Conservation (phyloP, 2,888 invertebrate genomes). For the Agrotis ipsilon region DNA sequence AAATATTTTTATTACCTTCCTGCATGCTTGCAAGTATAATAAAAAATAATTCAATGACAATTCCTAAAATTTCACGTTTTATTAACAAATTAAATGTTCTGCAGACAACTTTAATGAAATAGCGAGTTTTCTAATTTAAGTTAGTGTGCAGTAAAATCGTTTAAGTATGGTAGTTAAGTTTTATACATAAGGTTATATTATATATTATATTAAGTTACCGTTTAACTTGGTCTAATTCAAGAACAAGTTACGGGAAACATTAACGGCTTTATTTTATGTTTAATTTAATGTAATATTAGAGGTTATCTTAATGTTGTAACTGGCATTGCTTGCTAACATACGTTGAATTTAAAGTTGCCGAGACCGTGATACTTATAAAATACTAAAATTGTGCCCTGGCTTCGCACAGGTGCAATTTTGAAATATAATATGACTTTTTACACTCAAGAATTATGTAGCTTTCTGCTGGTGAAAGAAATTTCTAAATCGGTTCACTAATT, state of each 20-base stretch:
- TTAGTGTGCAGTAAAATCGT: slow-evolving; percentile 4
- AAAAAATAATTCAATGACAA: slow-evolving; percentile 43
- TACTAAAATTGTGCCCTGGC: not conserved
- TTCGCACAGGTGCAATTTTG: no score
- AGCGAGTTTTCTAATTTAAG: slow-evolving; percentile 21
- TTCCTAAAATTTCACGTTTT: slow-evolving; percentile 36
- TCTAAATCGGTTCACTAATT: no score
- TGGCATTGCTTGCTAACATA: slow-evolving; percentile 25
- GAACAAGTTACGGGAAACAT: slow-evolving; percentile 37
- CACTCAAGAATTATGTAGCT: no score
- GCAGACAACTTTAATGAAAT: slow-evolving; percentile 17
- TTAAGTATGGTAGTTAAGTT: slow-evolving; percentile 14
- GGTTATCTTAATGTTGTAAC: slow-evolving; percentile 27
- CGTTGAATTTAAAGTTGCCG: slow-evolving; percentile 4
- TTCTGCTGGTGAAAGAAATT: no score
- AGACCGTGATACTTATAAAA: not conserved
- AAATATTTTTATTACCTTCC: slow-evolving; percentile 49
- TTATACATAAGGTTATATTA: slow-evolving; percentile 7
- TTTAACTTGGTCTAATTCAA: slow-evolving; percentile 23
- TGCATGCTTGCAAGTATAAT: slow-evolving; percentile 31
- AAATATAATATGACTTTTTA: no score
- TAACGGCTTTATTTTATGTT: slow-evolving; percentile 20
- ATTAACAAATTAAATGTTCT: slow-evolving; percentile 15
- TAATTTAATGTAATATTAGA: slow-evolving; percentile 13
- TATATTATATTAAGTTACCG: slow-evolving; percentile 1